These are phyloP conservation scores for Fopius arisanus DNA, from an alignment of 1,140 invertebrate genomes.

Conservation along the genomic window DNA sequence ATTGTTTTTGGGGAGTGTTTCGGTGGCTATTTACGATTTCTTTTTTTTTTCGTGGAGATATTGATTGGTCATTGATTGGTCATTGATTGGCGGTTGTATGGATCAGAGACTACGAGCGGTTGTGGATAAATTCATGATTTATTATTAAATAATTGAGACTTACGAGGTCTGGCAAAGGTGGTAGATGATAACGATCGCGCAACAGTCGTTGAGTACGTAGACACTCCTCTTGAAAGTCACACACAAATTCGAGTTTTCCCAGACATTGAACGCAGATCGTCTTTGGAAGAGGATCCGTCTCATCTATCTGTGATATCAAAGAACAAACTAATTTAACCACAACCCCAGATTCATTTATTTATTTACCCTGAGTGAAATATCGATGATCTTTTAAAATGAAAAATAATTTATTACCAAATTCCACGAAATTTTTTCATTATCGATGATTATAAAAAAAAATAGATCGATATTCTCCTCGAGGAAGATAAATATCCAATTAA, in stretches of 20 bases:
- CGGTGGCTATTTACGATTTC: too few species aligned
- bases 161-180: conserved; percentile 56
- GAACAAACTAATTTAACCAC: conserved; percentile 38
- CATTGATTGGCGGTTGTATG: too few species aligned
- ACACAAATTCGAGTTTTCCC: conserved; percentile 64
- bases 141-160: conserved; percentile 41
- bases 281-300: conserved; percentile 62
- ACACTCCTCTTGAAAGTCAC: conserved; percentile 65
- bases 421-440: too few species aligned
- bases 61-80: too few species aligned
- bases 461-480: neutral
- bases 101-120: conserved; percentile 37
- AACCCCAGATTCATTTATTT: neutral
- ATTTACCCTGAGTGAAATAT: neutral
- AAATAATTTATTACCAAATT: too few species aligned
- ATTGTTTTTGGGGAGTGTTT: too few species aligned
- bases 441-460: neutral
- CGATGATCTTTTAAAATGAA: too few species aligned
- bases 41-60: too few species aligned
- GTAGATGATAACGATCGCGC: conserved; percentile 58
- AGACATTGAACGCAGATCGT: conserved; percentile 63
- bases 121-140: conserved; percentile 42
- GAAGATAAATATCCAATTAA: neutral
- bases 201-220: conserved; percentile 61
- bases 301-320: conserved; percentile 62